phyloP scores from a whole-genome alignment of 2,113 vertebrate genomes.

The Proteles cristata region DNA sequence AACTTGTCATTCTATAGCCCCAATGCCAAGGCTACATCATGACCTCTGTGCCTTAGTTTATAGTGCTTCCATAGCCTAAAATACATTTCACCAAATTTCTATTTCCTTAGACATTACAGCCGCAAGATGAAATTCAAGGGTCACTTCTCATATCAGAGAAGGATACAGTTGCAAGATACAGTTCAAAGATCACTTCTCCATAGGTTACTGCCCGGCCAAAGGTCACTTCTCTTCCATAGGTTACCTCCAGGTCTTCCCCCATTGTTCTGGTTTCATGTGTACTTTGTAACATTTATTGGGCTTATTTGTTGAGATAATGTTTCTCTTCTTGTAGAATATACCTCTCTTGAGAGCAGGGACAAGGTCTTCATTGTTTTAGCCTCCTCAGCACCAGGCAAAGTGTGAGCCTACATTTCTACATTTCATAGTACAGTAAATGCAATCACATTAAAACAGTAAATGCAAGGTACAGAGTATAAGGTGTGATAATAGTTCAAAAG shows the following conservation, averaged over 20 bases:
- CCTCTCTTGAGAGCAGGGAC: neutral
- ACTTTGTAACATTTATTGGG: neutral
- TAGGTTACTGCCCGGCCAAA: neutral
- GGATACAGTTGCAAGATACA: neutral
- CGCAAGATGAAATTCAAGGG: neutral
- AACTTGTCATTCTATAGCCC: neutral
- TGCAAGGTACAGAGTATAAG: neutral
- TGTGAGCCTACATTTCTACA: neutral
- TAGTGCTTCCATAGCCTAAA: neutral
- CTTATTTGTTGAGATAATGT: neutral
- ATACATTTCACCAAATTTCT: neutral
- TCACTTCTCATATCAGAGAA: neutral
- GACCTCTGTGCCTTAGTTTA: neutral
- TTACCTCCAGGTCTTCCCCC: neutral
- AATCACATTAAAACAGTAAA: constrained; percentile 7
- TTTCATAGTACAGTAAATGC: neutral
- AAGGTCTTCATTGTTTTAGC: neutral
- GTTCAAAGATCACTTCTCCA: neutral
- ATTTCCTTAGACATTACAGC: neutral
- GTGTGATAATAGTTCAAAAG: neutral
- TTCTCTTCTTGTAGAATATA: neutral
- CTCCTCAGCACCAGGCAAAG: neutral
- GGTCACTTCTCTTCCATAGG: neutral
- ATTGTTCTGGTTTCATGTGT: neutral
- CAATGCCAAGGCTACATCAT: neutral